Percentiles rank a stretch among this genome's conserved stretches.
Evolutionary conservation across 2,797 vertebrate genomes (phyloP).

Genomic region (Mus caroli): DNA sequence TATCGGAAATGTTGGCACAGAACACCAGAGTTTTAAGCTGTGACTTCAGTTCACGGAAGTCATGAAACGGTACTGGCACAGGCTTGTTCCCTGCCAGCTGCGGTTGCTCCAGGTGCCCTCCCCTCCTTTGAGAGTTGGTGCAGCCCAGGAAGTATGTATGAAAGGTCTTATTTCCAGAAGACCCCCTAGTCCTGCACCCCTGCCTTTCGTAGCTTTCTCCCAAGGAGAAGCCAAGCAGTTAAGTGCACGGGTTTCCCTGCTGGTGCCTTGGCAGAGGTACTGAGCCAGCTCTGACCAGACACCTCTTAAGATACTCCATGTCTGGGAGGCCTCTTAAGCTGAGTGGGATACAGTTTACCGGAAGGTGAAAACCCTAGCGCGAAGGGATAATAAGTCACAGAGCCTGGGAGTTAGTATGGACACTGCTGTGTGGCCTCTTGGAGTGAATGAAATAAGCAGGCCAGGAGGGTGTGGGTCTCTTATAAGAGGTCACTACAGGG

Average conservation of each 20-base stretch:
- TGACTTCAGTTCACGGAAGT: not conserved
- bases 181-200: rapidly evolving
- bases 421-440: not conserved
- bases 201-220: not conserved
- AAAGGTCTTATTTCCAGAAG: not conserved
- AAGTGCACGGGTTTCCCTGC: not conserved
- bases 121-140: not conserved
- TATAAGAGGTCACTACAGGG: no score
- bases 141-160: not conserved
- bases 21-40: not conserved
- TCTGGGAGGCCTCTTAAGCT: not conserved
- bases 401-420: not conserved
- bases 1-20: not conserved
- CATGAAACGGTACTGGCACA: not conserved
- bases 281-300: not conserved
- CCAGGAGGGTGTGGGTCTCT: not conserved
- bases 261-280: not conserved
- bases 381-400: not conserved
- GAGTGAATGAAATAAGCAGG: not conserved
- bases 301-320: not conserved
- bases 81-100: not conserved
- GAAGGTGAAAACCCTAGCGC: not conserved
- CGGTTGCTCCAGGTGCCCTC: not conserved
- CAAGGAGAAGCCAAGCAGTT: not conserved
- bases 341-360: not conserved